phyloP scores from a whole-genome alignment of 1,140 invertebrate genomes.

The Chionoecetes opilio region DNA sequence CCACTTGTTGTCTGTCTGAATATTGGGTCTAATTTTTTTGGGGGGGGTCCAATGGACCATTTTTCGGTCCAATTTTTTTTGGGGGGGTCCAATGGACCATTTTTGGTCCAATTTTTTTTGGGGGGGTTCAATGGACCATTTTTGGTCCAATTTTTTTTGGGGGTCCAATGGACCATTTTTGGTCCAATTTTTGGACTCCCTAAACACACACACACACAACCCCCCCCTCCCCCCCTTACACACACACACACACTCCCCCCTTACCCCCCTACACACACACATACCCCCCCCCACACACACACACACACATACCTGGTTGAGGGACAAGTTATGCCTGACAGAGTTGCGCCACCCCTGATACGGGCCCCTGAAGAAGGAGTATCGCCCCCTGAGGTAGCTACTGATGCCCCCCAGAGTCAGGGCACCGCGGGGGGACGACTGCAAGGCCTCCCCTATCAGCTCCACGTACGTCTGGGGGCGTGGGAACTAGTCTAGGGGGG shows the following conservation, averaged over 20 bases:
- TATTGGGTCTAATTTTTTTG: no score
- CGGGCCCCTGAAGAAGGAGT: slow-evolving; percentile 47
- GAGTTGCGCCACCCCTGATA: slow-evolving; percentile 64
- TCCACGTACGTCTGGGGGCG: slow-evolving; percentile 52
- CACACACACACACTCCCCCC: background rate
- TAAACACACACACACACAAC: background rate
- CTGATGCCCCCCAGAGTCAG: slow-evolving; percentile 59
- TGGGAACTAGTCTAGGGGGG: no score
- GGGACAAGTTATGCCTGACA: slow-evolving; percentile 47
- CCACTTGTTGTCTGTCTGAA: no score
- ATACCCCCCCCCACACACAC: background rate
- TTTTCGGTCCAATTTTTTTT: no score
- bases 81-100: no score
- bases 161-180: no score
- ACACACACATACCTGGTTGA: slow-evolving; percentile 47
- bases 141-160: no score
- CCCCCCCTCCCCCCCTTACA: background rate
- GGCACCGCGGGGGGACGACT: slow-evolving; percentile 59
- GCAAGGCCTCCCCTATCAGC: slow-evolving; percentile 54
- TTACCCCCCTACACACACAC: background rate
- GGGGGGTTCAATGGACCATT: no score
- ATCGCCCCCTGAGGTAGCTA: slow-evolving; percentile 13
- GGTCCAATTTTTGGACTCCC: no score
- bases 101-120: no score
- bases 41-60: no score